phyloP scores from a whole-genome alignment of 1,140 invertebrate species.

The Arion vulgaris region DNA sequence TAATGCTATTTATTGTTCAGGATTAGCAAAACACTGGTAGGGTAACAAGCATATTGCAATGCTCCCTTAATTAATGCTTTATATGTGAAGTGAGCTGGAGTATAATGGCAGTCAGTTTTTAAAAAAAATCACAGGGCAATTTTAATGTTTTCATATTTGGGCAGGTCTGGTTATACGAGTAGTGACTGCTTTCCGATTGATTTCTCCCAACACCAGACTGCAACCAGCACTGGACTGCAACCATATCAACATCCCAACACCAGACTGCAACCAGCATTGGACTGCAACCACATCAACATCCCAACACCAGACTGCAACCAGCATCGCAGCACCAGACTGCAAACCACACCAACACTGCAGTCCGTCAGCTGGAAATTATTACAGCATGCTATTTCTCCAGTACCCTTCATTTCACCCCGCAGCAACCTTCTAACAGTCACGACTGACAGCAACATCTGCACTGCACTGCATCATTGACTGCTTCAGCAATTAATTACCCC shows the following conservation, averaged over 20 bases:
- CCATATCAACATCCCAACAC: conserved; percentile 8
- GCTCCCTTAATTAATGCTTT: too few species aligned
- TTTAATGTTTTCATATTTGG: neutral
- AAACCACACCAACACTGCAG: conserved; percentile 13
- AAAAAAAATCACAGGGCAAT: neutral
- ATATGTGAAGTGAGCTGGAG: too few species aligned
- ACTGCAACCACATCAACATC: conserved; percentile 8
- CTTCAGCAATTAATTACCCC: conserved; percentile 47
- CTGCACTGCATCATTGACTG: conserved; percentile 41
- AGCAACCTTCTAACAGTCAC: conserved; percentile 22
- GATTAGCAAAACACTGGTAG: too few species aligned
- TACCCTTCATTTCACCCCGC: conserved; percentile 23
- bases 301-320: conserved; percentile 2
- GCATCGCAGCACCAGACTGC: conserved; percentile 1
- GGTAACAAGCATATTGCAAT: too few species aligned
- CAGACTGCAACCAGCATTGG: too few species aligned
- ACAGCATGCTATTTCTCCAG: conserved; percentile 29
- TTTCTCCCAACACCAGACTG: too few species aligned
- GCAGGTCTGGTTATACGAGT: neutral
- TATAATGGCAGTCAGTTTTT: too few species aligned
- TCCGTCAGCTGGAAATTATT: neutral
- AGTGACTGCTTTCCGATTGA: neutral
- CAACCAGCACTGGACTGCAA: neutral
- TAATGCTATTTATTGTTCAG: too few species aligned
- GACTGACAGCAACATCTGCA: conserved; percentile 39